A percentile compares a stretch with the other conserved stretches of the same genome.
Conservation (phyloP, 2,113 vertebrate species). For the Corythaixoides concolor region DNA sequence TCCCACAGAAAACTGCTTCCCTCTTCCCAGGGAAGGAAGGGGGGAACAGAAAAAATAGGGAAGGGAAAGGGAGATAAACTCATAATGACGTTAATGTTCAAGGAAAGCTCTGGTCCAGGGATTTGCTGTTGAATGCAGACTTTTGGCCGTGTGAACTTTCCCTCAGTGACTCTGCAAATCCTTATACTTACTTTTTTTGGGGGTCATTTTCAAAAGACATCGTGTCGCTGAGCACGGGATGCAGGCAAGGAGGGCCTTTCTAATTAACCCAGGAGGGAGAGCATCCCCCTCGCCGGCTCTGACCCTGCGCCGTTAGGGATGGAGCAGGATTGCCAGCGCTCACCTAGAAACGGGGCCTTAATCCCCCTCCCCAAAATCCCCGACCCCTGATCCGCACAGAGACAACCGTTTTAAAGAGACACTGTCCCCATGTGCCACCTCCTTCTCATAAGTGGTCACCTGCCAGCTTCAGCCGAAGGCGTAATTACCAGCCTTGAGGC, state of each 20-base stretch:
- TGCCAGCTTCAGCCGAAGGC: conserved; percentile 1
- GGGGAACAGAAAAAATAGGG: neutral
- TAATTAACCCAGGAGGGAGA: conserved; percentile 72
- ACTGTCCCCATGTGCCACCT: conserved; percentile 11
- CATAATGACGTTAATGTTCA: accelerated
- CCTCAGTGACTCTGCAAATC: neutral
- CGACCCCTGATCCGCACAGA: neutral
- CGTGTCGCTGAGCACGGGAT: neutral
- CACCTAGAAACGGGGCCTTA: conserved; percentile 48
- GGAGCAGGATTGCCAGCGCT: conserved; percentile 48
- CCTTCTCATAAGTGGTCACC: conserved; percentile 29
- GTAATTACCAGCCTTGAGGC: conserved; percentile 36
- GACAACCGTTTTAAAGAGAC: conserved; percentile 60
- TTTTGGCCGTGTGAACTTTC: neutral
- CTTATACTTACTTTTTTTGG: neutral
- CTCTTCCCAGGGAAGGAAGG: neutral
- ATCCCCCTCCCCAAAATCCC: conserved; percentile 52
- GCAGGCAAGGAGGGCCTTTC: conserved; percentile 40
- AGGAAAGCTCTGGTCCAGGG: neutral
- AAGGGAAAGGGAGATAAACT: neutral
- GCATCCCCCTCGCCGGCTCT: neutral
- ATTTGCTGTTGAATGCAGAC: neutral
- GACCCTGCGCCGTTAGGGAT: conserved; percentile 24
- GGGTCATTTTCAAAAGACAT: neutral
- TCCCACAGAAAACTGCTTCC: neutral